phyloP scores from a whole-genome alignment of 2,797 vertebrate species.

The Paramormyrops hopkinsi region DNA sequence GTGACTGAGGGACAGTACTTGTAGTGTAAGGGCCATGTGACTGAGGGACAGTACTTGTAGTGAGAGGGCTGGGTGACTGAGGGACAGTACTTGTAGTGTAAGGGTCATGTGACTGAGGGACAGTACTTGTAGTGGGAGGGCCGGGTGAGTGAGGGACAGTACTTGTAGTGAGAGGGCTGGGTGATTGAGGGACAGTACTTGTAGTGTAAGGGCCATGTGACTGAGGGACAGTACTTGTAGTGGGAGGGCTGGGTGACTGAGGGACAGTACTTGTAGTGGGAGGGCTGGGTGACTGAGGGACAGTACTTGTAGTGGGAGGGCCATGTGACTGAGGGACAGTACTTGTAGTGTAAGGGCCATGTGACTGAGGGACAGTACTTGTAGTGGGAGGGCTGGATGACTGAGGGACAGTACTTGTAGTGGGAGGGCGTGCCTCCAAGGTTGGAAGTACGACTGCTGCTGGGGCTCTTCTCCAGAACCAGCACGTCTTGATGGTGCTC shows the following conservation, averaged over 20 bases:
- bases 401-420: slow-evolving; percentile 15
- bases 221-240: too few species aligned
- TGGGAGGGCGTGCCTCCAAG: slow-evolving; percentile 64
- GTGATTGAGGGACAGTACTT: neutral
- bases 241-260: too few species aligned
- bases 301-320: too few species aligned
- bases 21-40: neutral
- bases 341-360: slow-evolving; percentile 33
- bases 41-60: neutral
- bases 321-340: too few species aligned
- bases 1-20: neutral
- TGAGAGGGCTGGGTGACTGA: neutral
- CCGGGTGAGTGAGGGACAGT: neutral
- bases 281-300: neutral
- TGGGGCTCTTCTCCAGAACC: slow-evolving; percentile 90
- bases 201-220: neutral
- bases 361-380: neutral
- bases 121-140: neutral
- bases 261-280: neutral
- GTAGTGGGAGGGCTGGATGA: neutral
- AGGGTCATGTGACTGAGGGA: slow-evolving; percentile 34
- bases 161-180: neutral
- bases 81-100: slow-evolving; percentile 9
- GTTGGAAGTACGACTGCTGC: slow-evolving; percentile 67
- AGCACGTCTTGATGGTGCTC: slow-evolving; percentile 96